phyloP scores from a whole-genome alignment of 2,113 vertebrate species.

The Microtus ochrogaster region DNA sequence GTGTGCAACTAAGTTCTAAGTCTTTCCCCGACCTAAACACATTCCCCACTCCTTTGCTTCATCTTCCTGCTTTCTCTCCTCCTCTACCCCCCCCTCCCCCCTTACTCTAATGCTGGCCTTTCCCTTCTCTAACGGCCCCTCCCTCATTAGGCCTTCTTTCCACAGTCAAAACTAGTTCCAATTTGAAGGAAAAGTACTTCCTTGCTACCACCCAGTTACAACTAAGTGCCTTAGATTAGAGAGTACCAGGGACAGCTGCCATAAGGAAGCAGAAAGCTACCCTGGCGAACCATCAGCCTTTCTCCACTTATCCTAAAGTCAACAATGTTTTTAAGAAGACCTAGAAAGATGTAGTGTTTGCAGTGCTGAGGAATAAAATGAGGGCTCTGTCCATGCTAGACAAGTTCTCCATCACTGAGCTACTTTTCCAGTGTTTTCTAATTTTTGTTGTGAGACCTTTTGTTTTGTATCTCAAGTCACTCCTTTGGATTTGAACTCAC shows the following conservation, averaged over 20 bases:
- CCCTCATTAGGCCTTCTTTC: background rate
- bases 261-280: background rate
- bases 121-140: background rate
- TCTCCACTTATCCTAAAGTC: background rate
- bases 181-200: background rate
- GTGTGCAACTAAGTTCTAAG: background rate
- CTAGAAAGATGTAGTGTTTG: constrained; percentile 8
- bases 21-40: background rate
- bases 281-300: background rate
- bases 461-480: background rate
- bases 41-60: background rate
- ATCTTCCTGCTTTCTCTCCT: background rate
- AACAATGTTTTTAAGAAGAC: constrained; percentile 18
- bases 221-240: background rate
- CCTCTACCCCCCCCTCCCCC: background rate
- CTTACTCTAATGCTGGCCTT: background rate
- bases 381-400: background rate
- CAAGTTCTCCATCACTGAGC: background rate
- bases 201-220: constrained; percentile 7
- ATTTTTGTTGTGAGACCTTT: background rate
- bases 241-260: background rate
- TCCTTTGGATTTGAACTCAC: background rate
- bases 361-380: background rate
- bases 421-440: background rate
- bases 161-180: background rate